A percentile compares a stretch with the other conserved stretches of the same genome.
Conservation (phyloP, 2,797 vertebrate genomes). For the Philypnodon macrostomus region DNA sequence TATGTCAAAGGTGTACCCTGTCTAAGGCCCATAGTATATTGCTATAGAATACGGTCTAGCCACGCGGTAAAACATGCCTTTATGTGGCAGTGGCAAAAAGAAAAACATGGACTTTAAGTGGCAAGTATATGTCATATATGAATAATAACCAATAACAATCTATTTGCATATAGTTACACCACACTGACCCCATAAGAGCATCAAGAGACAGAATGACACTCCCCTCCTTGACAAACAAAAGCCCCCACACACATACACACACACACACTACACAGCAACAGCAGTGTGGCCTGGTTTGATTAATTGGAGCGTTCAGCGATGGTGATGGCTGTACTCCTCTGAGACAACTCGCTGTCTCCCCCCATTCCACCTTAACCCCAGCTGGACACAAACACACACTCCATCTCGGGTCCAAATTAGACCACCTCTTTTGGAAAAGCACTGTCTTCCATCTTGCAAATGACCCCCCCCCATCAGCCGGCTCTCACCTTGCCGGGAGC, state of each 20-base stretch:
- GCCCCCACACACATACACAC: slow-evolving; percentile 1
- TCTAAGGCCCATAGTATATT: no score
- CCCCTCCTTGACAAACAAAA: slow-evolving; percentile 22
- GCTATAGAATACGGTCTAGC: no score
- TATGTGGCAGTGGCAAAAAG: no score
- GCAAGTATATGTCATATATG: no score
- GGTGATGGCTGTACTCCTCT: slow-evolving; percentile 65
- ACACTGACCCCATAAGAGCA: slow-evolving; percentile 42
- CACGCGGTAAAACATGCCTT: no score
- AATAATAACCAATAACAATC: no score
- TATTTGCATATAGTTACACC: slow-evolving; percentile 10
- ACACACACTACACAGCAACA: slow-evolving; percentile 9
- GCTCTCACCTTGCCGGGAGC: slow-evolving; percentile 67
- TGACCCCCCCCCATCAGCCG: slow-evolving; percentile 41
- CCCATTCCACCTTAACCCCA: slow-evolving; percentile 58
- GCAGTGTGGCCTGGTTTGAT: slow-evolving; percentile 59
- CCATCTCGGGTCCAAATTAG: slow-evolving; percentile 54
- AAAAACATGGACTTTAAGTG: no score
- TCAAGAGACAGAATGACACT: no score
- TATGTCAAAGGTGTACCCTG: no score
- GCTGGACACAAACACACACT: slow-evolving; percentile 24
- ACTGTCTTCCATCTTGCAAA: slow-evolving; percentile 47
- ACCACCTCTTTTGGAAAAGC: slow-evolving; percentile 32
- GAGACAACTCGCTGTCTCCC: slow-evolving; percentile 64
- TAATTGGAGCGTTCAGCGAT: slow-evolving; percentile 66